A percentile compares a stretch with the other conserved stretches of the same genome.
Conservation (phyloP, 2,888 invertebrate species). For the Panorpa germanica region DNA sequence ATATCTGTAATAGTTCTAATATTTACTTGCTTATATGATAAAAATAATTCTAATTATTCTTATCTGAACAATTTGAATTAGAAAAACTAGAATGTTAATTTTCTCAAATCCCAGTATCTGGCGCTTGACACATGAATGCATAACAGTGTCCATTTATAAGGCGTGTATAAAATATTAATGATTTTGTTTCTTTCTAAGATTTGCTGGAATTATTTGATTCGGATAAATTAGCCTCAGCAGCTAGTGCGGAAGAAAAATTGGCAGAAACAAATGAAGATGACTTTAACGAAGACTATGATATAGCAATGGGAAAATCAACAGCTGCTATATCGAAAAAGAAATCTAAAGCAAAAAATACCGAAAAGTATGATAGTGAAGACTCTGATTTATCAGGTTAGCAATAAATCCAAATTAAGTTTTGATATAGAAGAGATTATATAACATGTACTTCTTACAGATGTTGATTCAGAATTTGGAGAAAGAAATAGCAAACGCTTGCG, state of each 20-base stretch:
- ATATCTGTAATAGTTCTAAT: no score
- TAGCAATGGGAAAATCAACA: constrained; percentile 28
- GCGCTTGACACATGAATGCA: no score
- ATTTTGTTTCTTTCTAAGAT: no score
- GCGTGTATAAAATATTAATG: no score
- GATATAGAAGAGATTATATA: no score
- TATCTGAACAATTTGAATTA: no score
- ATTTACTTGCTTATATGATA: no score
- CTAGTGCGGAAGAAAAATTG: constrained; percentile 18
- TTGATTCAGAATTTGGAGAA: constrained; percentile 16
- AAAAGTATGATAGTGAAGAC: constrained; percentile 13
- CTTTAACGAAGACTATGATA: constrained; percentile 41
- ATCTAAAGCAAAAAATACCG: constrained; percentile 9
- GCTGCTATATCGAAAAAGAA: constrained; percentile 10
- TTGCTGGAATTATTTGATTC: constrained; percentile 56
- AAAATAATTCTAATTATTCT: no score
- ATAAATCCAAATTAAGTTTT: constrained; percentile 10
- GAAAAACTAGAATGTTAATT: no score
- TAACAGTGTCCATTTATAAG: no score
- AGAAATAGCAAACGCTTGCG: constrained; percentile 13
- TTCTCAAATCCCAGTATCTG: no score
- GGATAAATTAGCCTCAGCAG: constrained; percentile 25
- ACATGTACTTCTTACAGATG: no score
- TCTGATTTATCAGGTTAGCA: neutral
- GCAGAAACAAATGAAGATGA: constrained; percentile 26